These are phyloP conservation scores for Spodoptera littoralis DNA, from an alignment of 2,888 invertebrate genomes.

Conservation along the genomic window DNA sequence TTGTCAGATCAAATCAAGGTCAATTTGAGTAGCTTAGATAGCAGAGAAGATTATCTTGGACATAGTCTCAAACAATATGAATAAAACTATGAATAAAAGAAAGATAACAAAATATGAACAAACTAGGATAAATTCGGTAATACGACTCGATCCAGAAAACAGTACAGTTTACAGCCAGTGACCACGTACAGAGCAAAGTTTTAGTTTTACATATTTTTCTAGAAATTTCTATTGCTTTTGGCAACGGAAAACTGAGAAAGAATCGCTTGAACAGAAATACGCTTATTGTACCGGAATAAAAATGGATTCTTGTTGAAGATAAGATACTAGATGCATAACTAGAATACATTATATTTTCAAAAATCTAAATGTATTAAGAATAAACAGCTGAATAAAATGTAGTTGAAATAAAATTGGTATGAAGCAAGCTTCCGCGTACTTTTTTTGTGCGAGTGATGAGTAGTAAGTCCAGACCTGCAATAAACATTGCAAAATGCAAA, in stretches of 20 bases:
- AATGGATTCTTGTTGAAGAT: conserved; percentile 26
- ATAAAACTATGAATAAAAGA: too few relatives aligned
- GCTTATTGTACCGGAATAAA: conserved; percentile 27
- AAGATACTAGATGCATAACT: conserved; percentile 22
- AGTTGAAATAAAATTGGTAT: neutral
- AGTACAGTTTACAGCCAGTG: conserved; percentile 26
- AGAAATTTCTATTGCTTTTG: conserved; percentile 42
- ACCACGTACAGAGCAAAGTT: conserved; percentile 25
- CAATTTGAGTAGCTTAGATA: too few relatives aligned
- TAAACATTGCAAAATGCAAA: too few relatives aligned
- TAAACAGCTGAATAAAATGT: conserved; percentile 2
- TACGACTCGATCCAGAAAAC: conserved; percentile 11
- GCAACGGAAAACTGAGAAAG: conserved; percentile 23
- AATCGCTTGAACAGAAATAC: conserved; percentile 23
- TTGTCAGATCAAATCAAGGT: too few relatives aligned
- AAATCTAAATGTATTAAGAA: conserved; percentile 17
- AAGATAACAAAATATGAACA: neutral
- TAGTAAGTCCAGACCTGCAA: too few relatives aligned
- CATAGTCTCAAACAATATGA: too few relatives aligned
- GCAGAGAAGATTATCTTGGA: too few relatives aligned
- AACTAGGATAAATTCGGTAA: neutral
- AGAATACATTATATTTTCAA: neutral
- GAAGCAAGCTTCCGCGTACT: neutral
- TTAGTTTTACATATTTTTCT: conserved; percentile 33
- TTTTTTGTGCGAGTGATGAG: too few relatives aligned